A percentile compares a stretch with the other conserved stretches of the same genome.
Conservation (phyloP, 2,113 vertebrate genomes). For the Odocoileus hemionus region DNA sequence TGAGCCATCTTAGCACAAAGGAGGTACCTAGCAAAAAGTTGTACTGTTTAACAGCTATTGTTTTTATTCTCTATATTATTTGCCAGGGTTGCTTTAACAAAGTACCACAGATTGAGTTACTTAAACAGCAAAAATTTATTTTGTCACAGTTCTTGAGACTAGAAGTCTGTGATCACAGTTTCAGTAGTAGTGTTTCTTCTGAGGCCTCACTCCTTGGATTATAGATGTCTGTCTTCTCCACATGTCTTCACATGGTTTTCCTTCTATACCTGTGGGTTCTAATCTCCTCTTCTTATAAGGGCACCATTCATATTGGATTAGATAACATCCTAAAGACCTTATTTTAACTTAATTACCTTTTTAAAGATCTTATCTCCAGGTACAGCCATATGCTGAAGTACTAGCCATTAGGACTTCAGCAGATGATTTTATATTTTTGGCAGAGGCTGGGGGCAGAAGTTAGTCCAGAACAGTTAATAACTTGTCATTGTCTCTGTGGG, state of each 20-base stretch:
- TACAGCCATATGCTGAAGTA: not conserved
- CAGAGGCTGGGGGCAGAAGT: not conserved
- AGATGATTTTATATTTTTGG: not conserved
- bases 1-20: not conserved
- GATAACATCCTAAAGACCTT: not conserved
- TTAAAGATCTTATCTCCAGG: not conserved
- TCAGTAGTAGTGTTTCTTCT: not conserved
- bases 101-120: not conserved
- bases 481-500: not conserved
- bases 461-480: not conserved
- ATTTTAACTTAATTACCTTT: not conserved
- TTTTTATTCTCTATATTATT: not conserved
- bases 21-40: not conserved
- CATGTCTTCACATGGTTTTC: not conserved
- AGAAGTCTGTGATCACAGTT: not conserved
- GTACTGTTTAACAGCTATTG: not conserved
- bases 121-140: not conserved
- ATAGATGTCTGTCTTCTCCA: not conserved
- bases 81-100: not conserved
- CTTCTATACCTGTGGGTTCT: not conserved
- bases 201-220: not conserved
- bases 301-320: not conserved
- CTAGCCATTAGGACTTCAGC: not conserved
- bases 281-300: not conserved
- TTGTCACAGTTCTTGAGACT: not conserved